These are phyloP conservation scores for Sinocyclocheilus rhinocerous DNA, from an alignment of 2,113 vertebrate species.

Conservation along the genomic window DNA sequence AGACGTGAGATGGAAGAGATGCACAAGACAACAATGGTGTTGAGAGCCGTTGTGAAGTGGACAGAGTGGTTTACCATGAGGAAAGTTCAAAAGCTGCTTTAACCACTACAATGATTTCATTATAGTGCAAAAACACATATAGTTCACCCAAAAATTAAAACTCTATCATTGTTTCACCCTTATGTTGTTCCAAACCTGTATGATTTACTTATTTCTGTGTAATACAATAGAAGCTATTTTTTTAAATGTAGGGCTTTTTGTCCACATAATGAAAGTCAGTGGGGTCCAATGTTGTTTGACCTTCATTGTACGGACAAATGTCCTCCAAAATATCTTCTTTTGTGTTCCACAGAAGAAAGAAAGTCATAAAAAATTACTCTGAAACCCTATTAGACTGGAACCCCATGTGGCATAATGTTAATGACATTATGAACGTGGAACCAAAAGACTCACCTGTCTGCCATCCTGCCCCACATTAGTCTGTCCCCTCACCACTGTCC, in stretches of 20 bases:
- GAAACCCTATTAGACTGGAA: too few species aligned
- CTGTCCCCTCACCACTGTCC: too few species aligned
- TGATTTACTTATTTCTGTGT: not conserved
- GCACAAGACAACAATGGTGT: slow-evolving; percentile 43
- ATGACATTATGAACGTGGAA: too few species aligned
- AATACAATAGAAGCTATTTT: not conserved
- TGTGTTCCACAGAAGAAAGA: not conserved
- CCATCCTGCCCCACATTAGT: too few species aligned
- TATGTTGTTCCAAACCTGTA: not conserved
- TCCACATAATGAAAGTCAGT: not conserved
- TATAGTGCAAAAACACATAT: not conserved
- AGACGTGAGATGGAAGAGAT: slow-evolving; percentile 31
- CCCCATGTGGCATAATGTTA: too few species aligned
- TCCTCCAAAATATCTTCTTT: not conserved
- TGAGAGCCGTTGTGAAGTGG: not conserved
- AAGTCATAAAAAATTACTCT: not conserved
- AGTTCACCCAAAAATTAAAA: not conserved
- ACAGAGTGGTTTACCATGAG: not conserved
- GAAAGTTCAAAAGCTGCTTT: not conserved
- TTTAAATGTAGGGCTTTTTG: not conserved
- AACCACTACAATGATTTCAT: not conserved
- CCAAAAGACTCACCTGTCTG: too few species aligned
- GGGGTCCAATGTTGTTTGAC: not conserved
- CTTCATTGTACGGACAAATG: not conserved
- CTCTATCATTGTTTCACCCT: not conserved